These are phyloP conservation scores for Xenopus laevis DNA, from an alignment of 2,113 vertebrate genomes.

Conservation along the genomic window DNA sequence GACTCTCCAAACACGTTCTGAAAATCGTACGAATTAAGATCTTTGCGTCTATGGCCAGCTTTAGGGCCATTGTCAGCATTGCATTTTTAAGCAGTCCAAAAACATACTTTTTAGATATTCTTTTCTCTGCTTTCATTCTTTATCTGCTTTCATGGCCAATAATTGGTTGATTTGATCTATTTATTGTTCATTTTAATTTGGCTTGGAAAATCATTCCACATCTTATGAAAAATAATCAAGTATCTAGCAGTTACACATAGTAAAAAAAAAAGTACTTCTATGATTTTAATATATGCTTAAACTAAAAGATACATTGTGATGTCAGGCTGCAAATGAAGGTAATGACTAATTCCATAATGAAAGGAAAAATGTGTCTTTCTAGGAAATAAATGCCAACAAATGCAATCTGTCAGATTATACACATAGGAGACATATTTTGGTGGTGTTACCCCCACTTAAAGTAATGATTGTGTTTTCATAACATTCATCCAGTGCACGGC, in stretches of 20 bases:
- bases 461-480: too few species aligned
- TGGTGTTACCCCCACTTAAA: background rate
- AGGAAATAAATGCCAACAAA: background rate
- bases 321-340: background rate
- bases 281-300: background rate
- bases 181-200: background rate
- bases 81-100: too few species aligned
- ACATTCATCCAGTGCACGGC: too few species aligned
- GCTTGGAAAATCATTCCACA: background rate
- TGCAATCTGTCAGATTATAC: background rate
- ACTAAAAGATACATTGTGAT: conserved; percentile 1
- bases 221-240: background rate
- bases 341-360: background rate
- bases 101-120: too few species aligned
- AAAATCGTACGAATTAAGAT: too few species aligned
- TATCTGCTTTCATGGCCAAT: background rate
- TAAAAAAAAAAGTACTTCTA: background rate
- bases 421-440: background rate
- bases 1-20: too few species aligned
- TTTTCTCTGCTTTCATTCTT: too few species aligned
- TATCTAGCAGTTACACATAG: background rate
- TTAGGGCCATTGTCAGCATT: too few species aligned
- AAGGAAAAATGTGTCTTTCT: background rate
- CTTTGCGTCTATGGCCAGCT: too few species aligned
- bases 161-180: background rate